A percentile compares a stretch with the other conserved stretches of the same genome.
Evolutionary conservation across 2,797 vertebrate species (phyloP).

Genomic region (Chrysocyon brachyurus): DNA sequence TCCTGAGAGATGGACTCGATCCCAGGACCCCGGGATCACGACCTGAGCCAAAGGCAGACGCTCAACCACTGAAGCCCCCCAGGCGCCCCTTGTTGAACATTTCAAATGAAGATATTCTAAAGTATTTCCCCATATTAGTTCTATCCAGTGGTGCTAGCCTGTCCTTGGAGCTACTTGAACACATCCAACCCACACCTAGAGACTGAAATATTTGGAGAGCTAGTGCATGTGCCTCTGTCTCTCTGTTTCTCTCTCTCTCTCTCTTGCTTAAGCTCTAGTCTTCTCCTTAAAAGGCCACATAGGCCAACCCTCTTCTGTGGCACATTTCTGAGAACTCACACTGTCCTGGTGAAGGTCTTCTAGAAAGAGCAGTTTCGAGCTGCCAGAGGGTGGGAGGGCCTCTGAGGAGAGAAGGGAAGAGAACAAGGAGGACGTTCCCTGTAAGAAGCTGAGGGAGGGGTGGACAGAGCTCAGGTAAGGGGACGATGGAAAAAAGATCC

Average conservation of each 20-base stretch:
- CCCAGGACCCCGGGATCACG: no score
- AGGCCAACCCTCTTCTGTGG: fast-evolving
- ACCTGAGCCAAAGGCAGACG: no score
- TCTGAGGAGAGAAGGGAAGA: not conserved
- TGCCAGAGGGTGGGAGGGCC: no score
- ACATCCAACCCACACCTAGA: not conserved
- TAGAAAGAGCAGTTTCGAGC: not conserved
- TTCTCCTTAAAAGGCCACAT: not conserved
- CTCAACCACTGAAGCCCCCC: no score
- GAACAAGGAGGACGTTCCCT: not conserved
- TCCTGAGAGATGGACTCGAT: no score
- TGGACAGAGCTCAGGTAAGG: not conserved
- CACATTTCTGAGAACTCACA: not conserved
- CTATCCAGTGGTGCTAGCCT: not conserved
- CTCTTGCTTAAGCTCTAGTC: not conserved
- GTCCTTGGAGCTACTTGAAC: not conserved
- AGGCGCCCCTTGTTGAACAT: not conserved
- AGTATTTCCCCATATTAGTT: not conserved
- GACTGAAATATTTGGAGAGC: not conserved
- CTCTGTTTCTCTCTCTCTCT: not conserved
- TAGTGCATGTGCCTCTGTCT: fast-evolving
- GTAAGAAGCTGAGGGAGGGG: fast-evolving
- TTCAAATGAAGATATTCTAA: not conserved
- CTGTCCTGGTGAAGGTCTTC: not conserved
- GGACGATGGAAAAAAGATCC: not conserved